Evolutionary conservation across 2,113 vertebrate species (phyloP).

Genomic region (zebrafish (Danio rerio)): DNA sequence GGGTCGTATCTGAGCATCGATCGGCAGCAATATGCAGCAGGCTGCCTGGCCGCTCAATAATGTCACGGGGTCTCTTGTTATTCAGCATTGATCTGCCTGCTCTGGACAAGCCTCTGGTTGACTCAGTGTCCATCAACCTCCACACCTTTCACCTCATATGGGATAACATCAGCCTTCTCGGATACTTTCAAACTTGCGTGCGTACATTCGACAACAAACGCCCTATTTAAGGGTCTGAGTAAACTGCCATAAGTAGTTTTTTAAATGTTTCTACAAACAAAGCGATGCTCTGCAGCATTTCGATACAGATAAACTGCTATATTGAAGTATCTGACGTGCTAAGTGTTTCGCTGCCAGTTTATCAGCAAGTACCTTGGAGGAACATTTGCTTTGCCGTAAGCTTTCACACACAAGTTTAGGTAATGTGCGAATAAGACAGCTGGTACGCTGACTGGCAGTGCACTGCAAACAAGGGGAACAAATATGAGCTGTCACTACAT

Average conservation of each 20-base stretch:
- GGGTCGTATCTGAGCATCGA: constrained; percentile 31
- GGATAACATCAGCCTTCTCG: neutral
- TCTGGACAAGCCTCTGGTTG: constrained; percentile 22
- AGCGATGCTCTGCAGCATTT: neutral
- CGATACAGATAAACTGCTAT: constrained; percentile 1
- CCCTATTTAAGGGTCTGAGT: neutral
- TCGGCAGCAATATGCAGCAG: neutral
- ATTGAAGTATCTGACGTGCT: neutral
- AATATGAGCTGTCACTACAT: constrained; percentile 41
- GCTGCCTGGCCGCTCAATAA: constrained; percentile 13
- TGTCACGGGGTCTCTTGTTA: constrained; percentile 35
- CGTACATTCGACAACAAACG: neutral
- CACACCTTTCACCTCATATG: constrained; percentile 1
- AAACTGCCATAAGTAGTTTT: neutral
- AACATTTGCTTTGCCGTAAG: constrained; percentile 23
- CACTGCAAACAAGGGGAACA: constrained; percentile 29
- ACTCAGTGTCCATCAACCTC: constrained; percentile 41
- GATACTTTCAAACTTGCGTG: neutral
- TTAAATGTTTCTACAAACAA: neutral
- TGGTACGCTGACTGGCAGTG: constrained; percentile 28
- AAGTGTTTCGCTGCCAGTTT: neutral
- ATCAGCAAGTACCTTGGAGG: constrained; percentile 13
- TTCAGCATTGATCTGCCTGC: constrained; percentile 36
- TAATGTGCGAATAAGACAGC: constrained; percentile 20
- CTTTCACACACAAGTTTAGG: constrained; percentile 24